Evolutionary conservation across 2,113 vertebrate genomes (phyloP).

Genomic region (Ailuropoda melanoleuca): DNA sequence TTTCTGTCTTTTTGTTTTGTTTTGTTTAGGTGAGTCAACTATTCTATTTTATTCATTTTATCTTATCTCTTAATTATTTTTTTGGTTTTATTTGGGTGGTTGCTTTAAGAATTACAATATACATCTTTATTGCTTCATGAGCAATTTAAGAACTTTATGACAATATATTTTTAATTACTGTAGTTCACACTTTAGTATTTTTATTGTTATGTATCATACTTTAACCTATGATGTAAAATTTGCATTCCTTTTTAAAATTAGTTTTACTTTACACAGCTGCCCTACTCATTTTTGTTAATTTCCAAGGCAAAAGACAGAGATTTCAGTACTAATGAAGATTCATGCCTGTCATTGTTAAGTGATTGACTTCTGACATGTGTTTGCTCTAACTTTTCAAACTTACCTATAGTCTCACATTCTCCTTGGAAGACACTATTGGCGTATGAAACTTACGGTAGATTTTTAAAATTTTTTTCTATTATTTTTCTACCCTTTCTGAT

Average conservation of each 20-base stretch:
- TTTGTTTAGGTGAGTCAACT: not conserved
- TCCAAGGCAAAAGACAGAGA: not conserved
- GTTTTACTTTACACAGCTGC: not conserved
- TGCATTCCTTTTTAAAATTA: not conserved
- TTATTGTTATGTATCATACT: not conserved
- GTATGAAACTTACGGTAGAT: not conserved
- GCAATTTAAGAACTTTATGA: not conserved
- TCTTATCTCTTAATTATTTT: not conserved
- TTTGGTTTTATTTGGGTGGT: not conserved
- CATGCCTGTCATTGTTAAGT: not conserved
- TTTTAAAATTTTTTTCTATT: not conserved
- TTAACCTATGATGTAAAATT: not conserved
- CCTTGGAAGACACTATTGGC: not conserved
- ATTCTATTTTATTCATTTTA: not conserved
- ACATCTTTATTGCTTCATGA: conserved; percentile 1
- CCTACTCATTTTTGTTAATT: not conserved
- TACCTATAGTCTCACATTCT: not conserved
- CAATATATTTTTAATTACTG: not conserved
- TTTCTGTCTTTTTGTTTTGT: not conserved
- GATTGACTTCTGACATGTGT: not conserved
- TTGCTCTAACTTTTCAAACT: not conserved
- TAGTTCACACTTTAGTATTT: not conserved
- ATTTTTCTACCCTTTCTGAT: not conserved
- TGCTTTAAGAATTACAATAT: not conserved
- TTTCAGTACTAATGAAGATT: not conserved